These are phyloP conservation scores for Corbicula japonica DNA, from an alignment of 2,888 invertebrate genomes.

Conservation along the genomic window DNA sequence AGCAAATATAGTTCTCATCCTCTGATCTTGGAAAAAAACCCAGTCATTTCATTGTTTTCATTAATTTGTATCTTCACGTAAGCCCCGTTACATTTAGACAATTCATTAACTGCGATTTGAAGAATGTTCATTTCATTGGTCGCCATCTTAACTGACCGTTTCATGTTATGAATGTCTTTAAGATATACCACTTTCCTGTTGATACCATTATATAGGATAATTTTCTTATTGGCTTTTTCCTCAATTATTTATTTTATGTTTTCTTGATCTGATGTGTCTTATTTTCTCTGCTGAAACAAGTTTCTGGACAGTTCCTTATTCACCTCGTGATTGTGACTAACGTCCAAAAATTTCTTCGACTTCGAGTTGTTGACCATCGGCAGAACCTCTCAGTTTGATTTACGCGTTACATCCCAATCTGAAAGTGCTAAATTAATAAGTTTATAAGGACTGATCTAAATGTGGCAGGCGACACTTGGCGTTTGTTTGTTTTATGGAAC, in stretches of 20 bases:
- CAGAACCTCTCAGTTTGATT: background rate
- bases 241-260: slow-evolving; percentile 7
- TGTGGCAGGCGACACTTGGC: no score
- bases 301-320: slow-evolving; percentile 5
- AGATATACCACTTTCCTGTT: slow-evolving; percentile 21
- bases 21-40: slow-evolving; percentile 35
- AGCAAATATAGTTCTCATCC: slow-evolving; percentile 19
- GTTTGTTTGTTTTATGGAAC: no score
- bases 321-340: slow-evolving; percentile 21
- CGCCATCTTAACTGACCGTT: background rate
- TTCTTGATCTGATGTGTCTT: background rate
- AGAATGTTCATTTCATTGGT: slow-evolving; percentile 10
- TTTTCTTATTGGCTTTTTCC: slow-evolving; percentile 34
- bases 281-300: slow-evolving; percentile 21
- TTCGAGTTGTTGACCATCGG: slow-evolving; percentile 21
- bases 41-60: slow-evolving; percentile 12
- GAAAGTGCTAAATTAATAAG: slow-evolving; percentile 30
- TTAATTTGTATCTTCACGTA: slow-evolving; percentile 24
- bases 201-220: slow-evolving; percentile 14
- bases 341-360: slow-evolving; percentile 10
- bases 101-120: slow-evolving; percentile 19
- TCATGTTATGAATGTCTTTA: slow-evolving; percentile 41
- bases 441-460: no score
- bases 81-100: slow-evolving; percentile 15
- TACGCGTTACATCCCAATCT: slow-evolving; percentile 17